Evolutionary conservation across 2,888 invertebrate species (phyloP), one percentile per base, ranked within the genome.

Genomic region (Margaritifera margaritifera): DNA sequence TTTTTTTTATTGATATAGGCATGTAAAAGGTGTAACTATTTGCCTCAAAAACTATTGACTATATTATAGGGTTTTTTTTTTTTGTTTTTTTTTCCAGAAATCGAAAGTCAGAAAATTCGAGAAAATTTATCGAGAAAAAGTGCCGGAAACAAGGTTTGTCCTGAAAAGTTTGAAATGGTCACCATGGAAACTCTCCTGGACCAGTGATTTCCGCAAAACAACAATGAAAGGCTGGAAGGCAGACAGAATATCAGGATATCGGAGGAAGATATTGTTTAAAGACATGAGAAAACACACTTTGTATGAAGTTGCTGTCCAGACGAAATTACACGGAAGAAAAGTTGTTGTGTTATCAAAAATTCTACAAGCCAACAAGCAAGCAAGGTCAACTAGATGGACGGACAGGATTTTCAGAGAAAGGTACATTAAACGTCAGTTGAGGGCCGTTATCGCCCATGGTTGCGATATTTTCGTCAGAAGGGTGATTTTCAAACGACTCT

Each of bases 261-360:
- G 66, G 55, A 67, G 54, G 54, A 64, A 64, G 24, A 25, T 25
- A 27, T 51, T 76, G 20, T 71, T 65, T 56, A 50, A 67, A 24
- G 66, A 50, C 56, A 59, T 31, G 24, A 59, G 50, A 20, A 66
- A 66, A 50, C 62, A 64, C 19, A 69, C 72, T 20, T 31, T 81
- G 15, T 78, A 78, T 68, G 84, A 84, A 72, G 62, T 81, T 6
- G 75, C 82, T 2, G 77, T 81, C 4, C 84, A 84, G 68, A 69
- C 73, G 15, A 71, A 68, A 15, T 61, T 72, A 5, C 69, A 75
- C 5, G 69, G 75, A 15, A 80, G 73, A 66, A 66, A 72, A 50
- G 74, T 79, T 57, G 75, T 80, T 20, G 70, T 84, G 60, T 80
- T 73, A 59, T 68, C 64, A 24, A 75, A 73, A 64, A 68, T 75